Conservation (phyloP, 2,797 vertebrate genomes). For the Oreochromis grahami region DNA sequence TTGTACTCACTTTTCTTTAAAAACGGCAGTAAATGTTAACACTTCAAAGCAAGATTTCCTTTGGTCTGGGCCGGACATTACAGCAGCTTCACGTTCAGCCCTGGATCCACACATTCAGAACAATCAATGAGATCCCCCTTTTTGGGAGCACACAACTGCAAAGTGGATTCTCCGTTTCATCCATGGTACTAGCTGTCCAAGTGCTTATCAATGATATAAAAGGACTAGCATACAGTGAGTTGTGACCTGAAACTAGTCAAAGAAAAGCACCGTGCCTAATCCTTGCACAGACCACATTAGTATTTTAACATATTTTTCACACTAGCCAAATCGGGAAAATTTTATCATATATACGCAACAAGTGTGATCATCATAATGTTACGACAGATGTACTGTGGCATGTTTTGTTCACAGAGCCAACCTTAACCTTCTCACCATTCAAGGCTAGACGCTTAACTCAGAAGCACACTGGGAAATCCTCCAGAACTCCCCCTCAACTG, state of each 20-base stretch:
- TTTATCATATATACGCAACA: background rate
- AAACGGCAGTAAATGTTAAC: background rate
- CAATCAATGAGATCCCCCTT: background rate
- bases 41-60: background rate
- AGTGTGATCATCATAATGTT: background rate
- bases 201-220: background rate
- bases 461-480: conserved; percentile 47
- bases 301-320: background rate
- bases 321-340: background rate
- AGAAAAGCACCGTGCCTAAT: background rate
- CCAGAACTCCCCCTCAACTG: conserved; percentile 32
- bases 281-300: background rate
- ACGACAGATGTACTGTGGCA: background rate
- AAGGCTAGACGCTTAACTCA: conserved; percentile 41
- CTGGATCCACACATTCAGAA: background rate
- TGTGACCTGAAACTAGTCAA: background rate
- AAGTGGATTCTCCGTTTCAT: background rate
- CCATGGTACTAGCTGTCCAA: background rate
- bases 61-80: background rate
- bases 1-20: accelerated
- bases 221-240: background rate
- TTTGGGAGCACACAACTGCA: background rate
- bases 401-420: background rate
- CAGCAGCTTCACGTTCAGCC: accelerated
- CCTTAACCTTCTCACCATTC: background rate